These are phyloP conservation scores for Drosophila lacicola DNA, from an alignment of 2,888 invertebrate species.

Conservation along the genomic window DNA sequence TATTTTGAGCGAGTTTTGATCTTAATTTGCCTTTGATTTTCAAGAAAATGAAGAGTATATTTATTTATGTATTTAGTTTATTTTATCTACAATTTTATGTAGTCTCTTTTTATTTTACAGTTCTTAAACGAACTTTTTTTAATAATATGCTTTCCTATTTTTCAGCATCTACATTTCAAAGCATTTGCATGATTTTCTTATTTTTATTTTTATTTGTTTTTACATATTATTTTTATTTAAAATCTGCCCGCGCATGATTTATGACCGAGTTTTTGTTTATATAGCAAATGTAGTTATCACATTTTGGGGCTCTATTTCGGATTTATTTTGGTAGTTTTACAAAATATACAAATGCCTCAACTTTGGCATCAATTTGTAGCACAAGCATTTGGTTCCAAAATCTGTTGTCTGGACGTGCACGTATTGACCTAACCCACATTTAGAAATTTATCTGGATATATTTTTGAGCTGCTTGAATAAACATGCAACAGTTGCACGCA, in stretches of 20 bases:
- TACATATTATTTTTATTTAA: too few species aligned
- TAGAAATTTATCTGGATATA: constrained; percentile 28
- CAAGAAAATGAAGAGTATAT: not conserved
- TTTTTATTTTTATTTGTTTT: too few species aligned
- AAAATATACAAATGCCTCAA: constrained; percentile 35
- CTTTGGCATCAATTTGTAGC: constrained; percentile 50
- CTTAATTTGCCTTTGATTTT: not conserved
- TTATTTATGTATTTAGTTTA: too few species aligned
- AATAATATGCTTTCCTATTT: not conserved
- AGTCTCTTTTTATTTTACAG: too few species aligned
- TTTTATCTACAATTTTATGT: too few species aligned
- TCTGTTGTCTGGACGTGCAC: constrained; percentile 12
- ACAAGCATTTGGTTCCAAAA: constrained; percentile 31
- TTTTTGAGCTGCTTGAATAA: constrained; percentile 39
- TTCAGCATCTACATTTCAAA: constrained; percentile 13
- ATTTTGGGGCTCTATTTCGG: constrained; percentile 23
- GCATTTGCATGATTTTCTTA: not conserved
- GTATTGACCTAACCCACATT: constrained; percentile 76
- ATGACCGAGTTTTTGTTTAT: constrained; percentile 42
- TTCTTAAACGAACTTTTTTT: too few species aligned
- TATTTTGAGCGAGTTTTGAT: constrained; percentile 1
- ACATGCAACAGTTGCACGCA: constrained; percentile 66
- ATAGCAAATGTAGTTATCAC: constrained; percentile 58
- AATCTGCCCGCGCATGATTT: constrained; percentile 44
- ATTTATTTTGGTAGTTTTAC: constrained; percentile 32